phyloP scores from a whole-genome alignment of 2,797 vertebrate species.

The Halcyon badia region DNA sequence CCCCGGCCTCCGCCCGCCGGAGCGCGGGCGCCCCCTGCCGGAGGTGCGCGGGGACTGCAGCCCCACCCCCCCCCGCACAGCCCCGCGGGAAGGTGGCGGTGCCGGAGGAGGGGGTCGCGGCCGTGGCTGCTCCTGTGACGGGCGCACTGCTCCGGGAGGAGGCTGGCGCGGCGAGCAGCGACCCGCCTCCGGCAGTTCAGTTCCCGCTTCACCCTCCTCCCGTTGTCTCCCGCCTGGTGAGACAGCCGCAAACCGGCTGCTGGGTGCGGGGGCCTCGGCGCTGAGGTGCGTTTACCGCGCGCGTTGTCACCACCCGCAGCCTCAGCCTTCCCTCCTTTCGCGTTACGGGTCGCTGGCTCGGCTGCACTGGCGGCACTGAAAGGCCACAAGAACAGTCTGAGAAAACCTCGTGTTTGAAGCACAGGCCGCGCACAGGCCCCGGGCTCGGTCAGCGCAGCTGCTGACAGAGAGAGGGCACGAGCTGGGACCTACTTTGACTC shows the following conservation, averaged over 20 bases:
- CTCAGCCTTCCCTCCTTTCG: rapidly evolving
- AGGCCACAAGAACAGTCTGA: background rate
- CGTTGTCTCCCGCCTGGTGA: background rate
- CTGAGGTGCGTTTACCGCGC: background rate
- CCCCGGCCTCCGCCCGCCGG: background rate
- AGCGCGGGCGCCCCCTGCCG: background rate
- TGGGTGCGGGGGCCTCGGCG: background rate
- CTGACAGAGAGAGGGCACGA: background rate
- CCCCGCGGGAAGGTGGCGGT: background rate
- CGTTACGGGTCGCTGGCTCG: rapidly evolving
- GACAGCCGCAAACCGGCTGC: background rate
- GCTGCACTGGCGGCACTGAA: background rate
- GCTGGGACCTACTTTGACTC: background rate
- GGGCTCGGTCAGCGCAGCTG: rapidly evolving
- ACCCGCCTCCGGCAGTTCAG: background rate
- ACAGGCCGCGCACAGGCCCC: rapidly evolving
- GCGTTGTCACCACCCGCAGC: background rate
- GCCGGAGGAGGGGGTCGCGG: too few species aligned
- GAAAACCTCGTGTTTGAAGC: background rate
- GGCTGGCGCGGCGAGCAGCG: background rate
- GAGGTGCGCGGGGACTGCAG: background rate
- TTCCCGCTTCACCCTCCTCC: background rate
- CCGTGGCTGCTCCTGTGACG: too few species aligned
- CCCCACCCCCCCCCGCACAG: too few species aligned
- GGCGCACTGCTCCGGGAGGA: too few species aligned